Evolutionary conservation across 2,113 vertebrate genomes (phyloP), one percentile per base, ranked within the genome.

Genomic region (Clarias magur): DNA sequence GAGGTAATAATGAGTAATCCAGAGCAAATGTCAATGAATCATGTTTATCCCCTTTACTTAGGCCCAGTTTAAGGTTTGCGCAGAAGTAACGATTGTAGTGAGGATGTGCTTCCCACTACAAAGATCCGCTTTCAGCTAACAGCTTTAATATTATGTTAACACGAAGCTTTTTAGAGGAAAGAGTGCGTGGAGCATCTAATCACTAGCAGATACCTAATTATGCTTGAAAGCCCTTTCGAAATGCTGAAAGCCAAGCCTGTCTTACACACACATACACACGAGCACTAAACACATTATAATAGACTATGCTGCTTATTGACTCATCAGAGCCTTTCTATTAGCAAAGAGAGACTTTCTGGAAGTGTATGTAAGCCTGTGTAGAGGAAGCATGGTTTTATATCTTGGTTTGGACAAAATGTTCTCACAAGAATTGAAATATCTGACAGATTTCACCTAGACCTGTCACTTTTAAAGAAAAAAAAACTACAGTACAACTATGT

Each of bases 181-280:
- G 25, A 19, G 27, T 65, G n/a, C 6, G 34, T 63, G 72, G 11
- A 78, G 34, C 70, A 38, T 60, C 83, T 75, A 21, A 63, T 85
- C 70, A 34, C 68, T 60, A 19, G 23, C 83, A 48, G 83, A 85
- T 53, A 57, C 72, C 73, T 79, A 63, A 85, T 65, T 85, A 63
- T 62, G 56, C 70, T 68, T 85, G n/a, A 63, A 85, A 30, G 48
- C 72, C 34, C 27, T 78, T 38, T 27, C 63, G 75, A 78, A 54
- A 76, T 25, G 73, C 53, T 27, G 25, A 78, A 78, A 53, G 48
- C 54, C 59, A 21, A 62, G 9, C 23, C 30, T 17, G 8, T 38
- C 82, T 17, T 21, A 27, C n/a, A 54, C 53, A 54, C 19, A 38
- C 34, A 9, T 11, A 9, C 25, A 62, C 56, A 84, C 42, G 30